These are phyloP conservation scores for Channa maculata DNA, from an alignment of 2,113 vertebrate genomes.

Conservation along the genomic window DNA sequence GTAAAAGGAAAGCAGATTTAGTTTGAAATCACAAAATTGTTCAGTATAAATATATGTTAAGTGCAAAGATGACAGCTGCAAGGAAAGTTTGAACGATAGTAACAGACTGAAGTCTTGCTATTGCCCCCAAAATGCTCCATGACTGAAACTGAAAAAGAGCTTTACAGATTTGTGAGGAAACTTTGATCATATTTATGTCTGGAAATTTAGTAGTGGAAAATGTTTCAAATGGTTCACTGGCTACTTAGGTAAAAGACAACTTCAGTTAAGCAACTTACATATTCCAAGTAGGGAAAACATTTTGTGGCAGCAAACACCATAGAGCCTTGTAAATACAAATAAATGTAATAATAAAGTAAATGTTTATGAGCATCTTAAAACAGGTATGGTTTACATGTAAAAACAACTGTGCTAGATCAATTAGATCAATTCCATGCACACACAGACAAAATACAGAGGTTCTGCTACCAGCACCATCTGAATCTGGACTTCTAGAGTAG, in stretches of 20 bases:
- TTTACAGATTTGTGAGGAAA: constrained; percentile 41
- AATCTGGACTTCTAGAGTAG: neutral
- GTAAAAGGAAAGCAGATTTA: neutral
- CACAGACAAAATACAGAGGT: constrained; percentile 19
- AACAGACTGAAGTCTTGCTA: neutral
- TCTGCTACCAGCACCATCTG: constrained; percentile 53
- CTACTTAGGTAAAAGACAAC: constrained; percentile 31
- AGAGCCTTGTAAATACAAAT: constrained; percentile 22
- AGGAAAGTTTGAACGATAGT: constrained; percentile 4
- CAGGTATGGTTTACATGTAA: constrained; percentile 7
- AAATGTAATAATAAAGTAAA: constrained; percentile 49
- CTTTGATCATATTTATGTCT: constrained; percentile 64
- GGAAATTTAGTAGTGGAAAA: constrained; percentile 57
- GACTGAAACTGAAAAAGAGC: constrained; percentile 43
- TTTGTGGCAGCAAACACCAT: neutral
- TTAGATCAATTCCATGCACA: constrained; percentile 57
- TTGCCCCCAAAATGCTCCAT: constrained; percentile 9
- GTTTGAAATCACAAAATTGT: neutral
- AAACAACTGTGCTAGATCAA: constrained; percentile 42
- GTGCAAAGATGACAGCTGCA: neutral
- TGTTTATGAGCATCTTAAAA: constrained; percentile 41
- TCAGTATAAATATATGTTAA: neutral
- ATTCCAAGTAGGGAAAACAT: constrained; percentile 33
- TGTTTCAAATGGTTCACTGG: constrained; percentile 44
- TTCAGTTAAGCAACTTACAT: constrained; percentile 36